Base-by-base conservation (phyloP, 2,888 invertebrate species). In the Catotricha subobsoleta region DNA sequence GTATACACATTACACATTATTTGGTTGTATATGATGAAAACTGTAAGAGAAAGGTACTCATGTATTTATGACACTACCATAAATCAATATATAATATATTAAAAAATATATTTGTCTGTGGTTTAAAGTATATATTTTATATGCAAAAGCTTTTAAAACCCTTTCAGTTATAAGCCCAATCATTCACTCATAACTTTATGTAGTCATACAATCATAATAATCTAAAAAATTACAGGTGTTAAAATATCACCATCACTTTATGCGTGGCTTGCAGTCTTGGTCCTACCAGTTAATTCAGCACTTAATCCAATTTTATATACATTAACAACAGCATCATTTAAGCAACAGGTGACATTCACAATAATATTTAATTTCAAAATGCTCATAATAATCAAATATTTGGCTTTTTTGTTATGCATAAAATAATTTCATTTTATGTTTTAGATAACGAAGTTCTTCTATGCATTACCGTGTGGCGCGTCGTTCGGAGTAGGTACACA, bases 261-360 rank as follows among this genome's bases (percentile, higher is more conserved):
- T 49, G 73, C 71, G 7, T 72, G 71, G 70, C 51, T 74, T 45
- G 72, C 72, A 0, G 68, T 74, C 18, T 65, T 72, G 46, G 66
- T 72, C 7, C 55, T 74, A 25, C 73, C 73, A 0, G 71, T 74
- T 3, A 73, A 73, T 52, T 72, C 71, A 2, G 72, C 72, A 0
- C 53, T 73, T 7, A 73, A 73, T 57, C 73, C 73, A 2, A 62
- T 73, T n/a, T 58, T 73, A 29, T 73, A 73, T 52, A 72, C 73
- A 0, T 50, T 73, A 35, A 72, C 72, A 2, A 73, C 72, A 2
- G 68, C 69, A 13, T 57, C 70, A 2, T 72, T 72, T 50, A 70
- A 69, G 51, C 71, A 71, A 53, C 72, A 72, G 55, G 64, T 66
- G 48, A 49, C n/a, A n/a, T n/a, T n/a, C n/a, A n/a, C n/a, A n/a